Base-by-base conservation (phyloP, 2,797 vertebrate genomes). In the Typhlichthys eigenmanni region DNA sequence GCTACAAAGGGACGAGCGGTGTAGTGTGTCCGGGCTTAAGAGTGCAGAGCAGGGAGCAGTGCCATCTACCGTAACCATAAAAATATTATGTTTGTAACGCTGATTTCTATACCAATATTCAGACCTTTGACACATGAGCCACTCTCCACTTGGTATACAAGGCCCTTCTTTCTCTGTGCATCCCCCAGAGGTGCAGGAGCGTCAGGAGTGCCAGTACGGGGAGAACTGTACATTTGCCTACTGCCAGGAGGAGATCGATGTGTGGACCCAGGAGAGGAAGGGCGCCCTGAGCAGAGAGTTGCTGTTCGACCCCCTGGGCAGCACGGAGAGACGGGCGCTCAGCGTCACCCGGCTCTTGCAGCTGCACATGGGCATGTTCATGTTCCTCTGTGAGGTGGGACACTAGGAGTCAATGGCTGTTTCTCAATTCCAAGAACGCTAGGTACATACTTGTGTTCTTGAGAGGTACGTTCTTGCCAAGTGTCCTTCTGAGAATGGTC, bases 171-270 rank as follows among this genome's bases (percentile, higher is more conserved):
- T 65, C 58, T 64, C 0, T 46, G 7, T 50, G 61, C 34, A 53
- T 73, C 66, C 63, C 74, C 64, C 94, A 99, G 98, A 99, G 92
- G 97, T 99, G 72, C 95, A 96, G 89, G 96, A 96, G 91, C 96
- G 96, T 63, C 96, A 99, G 91, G 96, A 98, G 90, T 99, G 97
- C 91, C 97, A 98, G 91, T 99, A 98, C 49, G 97, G 97, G 67
- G 97, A 98, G 91, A 97, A 97, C 92, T 99, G 98, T 89, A 99
- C 98, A n/a, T 99, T 99, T 85, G 97, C 97, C 19, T 99, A 99
- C 92, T 98, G 98, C 86, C 97, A 98, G 91, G 98, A 99, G 81
- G 97, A 99, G 91, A 99, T 99, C 10, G 97, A 98, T 47, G 96
- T 99, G 67, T 99, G 98, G 97, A 99, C 97, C 0, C 96, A 98